phyloP scores from a whole-genome alignment of 2,888 invertebrate species.

The Tenodera sinensis region DNA sequence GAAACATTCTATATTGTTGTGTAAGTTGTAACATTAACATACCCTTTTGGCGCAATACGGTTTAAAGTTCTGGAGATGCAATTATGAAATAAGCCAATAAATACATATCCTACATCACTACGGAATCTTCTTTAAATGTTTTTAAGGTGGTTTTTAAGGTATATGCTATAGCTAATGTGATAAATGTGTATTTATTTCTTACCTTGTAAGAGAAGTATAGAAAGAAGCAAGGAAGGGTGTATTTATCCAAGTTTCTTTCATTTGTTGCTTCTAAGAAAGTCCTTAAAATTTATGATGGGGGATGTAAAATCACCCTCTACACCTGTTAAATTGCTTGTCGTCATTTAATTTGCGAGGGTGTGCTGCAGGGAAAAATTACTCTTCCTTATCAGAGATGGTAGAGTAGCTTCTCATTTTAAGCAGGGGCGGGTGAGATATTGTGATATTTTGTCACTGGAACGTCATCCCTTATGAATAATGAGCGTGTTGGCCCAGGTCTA shows the following conservation, averaged over 20 bases:
- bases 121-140: too few species aligned
- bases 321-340: not conserved
- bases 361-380: not conserved
- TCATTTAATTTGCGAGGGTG: not conserved
- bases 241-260: not conserved
- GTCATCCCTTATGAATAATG: not conserved
- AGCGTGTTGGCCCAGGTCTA: not conserved
- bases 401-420: not conserved
- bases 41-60: too few species aligned
- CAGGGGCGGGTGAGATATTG: not conserved
- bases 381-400: not conserved
- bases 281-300: not conserved
- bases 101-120: too few species aligned
- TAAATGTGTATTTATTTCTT: too few species aligned
- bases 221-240: too few species aligned
- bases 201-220: too few species aligned
- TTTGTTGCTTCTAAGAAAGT: not conserved
- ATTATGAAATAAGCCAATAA: too few species aligned
- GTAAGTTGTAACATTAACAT: too few species aligned
- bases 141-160: too few species aligned
- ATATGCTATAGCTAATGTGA: too few species aligned
- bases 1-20: too few species aligned
- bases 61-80: too few species aligned
- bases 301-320: not conserved
- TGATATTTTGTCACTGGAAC: not conserved